Conservation (phyloP, 2,797 vertebrate species). For the Pangasius larnaudii region DNA sequence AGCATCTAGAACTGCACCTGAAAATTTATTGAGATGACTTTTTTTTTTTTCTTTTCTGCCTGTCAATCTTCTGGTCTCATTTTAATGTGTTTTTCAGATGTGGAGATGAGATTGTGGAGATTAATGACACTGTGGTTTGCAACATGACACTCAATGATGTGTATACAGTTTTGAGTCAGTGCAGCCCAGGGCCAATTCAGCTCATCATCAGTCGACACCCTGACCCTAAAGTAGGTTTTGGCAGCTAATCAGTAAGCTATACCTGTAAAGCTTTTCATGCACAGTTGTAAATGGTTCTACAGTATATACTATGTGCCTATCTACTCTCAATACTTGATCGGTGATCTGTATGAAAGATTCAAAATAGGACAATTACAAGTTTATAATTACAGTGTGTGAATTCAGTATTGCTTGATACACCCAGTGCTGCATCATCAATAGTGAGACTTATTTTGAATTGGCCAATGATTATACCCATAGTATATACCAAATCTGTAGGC, state of each 20-base stretch:
- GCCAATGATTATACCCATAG: background rate
- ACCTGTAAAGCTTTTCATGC: slow-evolving; percentile 4
- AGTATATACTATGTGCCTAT: background rate
- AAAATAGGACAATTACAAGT: background rate
- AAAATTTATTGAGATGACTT: background rate
- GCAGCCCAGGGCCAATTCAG: slow-evolving; percentile 83
- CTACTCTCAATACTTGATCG: background rate
- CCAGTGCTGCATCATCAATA: background rate
- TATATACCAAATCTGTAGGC: background rate
- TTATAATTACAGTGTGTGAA: background rate
- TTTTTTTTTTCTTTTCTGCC: background rate
- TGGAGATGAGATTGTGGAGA: slow-evolving; percentile 92
- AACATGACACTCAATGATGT: slow-evolving; percentile 89
- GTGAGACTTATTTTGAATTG: background rate
- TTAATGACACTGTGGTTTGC: slow-evolving; percentile 85
- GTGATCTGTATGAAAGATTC: background rate
- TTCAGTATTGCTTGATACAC: background rate
- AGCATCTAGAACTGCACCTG: background rate
- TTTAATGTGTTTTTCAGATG: slow-evolving; percentile 72
- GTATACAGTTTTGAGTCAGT: slow-evolving; percentile 86
- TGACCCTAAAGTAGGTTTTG: slow-evolving; percentile 84
- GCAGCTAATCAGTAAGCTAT: background rate
- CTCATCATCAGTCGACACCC: slow-evolving; percentile 92
- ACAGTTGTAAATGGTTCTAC: background rate
- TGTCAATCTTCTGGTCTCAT: slow-evolving; percentile 1